These are phyloP conservation scores for Phengaris alcon DNA, from an alignment of 2,888 invertebrate genomes.

Conservation along the genomic window DNA sequence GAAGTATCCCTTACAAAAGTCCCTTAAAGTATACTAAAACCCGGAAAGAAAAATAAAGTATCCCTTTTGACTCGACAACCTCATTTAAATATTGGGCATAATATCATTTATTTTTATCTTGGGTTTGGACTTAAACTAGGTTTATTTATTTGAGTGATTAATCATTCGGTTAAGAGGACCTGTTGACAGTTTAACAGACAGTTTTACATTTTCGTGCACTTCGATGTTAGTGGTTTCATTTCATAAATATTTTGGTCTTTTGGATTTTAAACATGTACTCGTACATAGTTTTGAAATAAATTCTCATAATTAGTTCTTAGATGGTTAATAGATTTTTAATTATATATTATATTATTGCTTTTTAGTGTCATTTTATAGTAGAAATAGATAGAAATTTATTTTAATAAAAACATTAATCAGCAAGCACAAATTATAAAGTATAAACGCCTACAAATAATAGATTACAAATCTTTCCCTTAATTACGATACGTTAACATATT, in stretches of 20 bases:
- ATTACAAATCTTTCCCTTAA: background rate
- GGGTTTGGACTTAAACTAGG: background rate
- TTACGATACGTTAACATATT: background rate
- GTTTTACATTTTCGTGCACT: background rate
- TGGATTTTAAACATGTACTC: background rate
- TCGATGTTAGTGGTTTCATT: conserved; percentile 12
- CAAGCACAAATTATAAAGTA: no score
- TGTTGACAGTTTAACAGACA: conserved; percentile 5
- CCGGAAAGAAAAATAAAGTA: background rate
- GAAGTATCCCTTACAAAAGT: no score
- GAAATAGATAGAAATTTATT: background rate
- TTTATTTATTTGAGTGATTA: background rate
- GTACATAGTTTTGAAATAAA: background rate
- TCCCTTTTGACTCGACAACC: background rate
- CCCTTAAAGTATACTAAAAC: background rate
- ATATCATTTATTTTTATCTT: conserved; percentile 6
- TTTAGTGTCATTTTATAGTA: background rate
- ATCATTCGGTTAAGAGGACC: background rate
- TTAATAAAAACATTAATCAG: no score
- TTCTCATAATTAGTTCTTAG: background rate
- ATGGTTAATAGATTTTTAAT: background rate
- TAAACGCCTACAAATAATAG: no score
- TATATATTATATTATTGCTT: background rate
- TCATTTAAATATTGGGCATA: background rate
- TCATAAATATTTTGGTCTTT: background rate